These are phyloP conservation scores for Sinocyclocheilus anshuiensis DNA, from an alignment of 2,113 vertebrate species.

Conservation along the genomic window DNA sequence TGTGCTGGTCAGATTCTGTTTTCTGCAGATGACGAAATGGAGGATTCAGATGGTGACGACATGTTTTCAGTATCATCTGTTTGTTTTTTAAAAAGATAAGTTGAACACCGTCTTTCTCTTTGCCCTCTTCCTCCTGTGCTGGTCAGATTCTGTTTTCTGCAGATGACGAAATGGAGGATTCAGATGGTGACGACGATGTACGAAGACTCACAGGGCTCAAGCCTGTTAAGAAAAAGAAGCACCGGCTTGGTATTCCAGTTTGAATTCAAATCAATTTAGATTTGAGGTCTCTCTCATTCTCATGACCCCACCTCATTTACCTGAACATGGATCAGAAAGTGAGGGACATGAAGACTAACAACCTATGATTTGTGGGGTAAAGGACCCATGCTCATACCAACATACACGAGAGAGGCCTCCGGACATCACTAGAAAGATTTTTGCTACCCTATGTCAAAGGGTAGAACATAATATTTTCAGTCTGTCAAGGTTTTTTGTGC, in stretches of 20 bases:
- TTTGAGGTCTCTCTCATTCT: background rate
- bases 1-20: conserved; percentile 86
- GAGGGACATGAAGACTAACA: background rate
- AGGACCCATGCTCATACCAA: background rate
- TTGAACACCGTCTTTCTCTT: background rate
- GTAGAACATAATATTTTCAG: background rate
- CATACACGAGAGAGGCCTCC: background rate
- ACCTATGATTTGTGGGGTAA: background rate
- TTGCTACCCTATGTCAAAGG: background rate
- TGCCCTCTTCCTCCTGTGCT: background rate
- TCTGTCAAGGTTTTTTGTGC: background rate
- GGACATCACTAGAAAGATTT: background rate
- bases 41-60: conserved; percentile 86
- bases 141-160: conserved; percentile 94
- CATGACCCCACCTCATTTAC: conserved; percentile 7
- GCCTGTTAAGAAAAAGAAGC: conserved; percentile 91
- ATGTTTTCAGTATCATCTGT: background rate
- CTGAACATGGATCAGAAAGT: conserved; percentile 7
- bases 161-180: conserved; percentile 97
- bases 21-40: conserved; percentile 97
- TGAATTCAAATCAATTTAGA: conserved; percentile 70
- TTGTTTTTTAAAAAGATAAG: background rate
- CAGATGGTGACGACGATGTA: conserved; percentile 87
- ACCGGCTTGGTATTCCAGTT: conserved; percentile 92
- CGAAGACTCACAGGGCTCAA: conserved; percentile 86